Base-by-base conservation (phyloP, 2,113 vertebrate genomes). In the Atrichornis clamosus region DNA sequence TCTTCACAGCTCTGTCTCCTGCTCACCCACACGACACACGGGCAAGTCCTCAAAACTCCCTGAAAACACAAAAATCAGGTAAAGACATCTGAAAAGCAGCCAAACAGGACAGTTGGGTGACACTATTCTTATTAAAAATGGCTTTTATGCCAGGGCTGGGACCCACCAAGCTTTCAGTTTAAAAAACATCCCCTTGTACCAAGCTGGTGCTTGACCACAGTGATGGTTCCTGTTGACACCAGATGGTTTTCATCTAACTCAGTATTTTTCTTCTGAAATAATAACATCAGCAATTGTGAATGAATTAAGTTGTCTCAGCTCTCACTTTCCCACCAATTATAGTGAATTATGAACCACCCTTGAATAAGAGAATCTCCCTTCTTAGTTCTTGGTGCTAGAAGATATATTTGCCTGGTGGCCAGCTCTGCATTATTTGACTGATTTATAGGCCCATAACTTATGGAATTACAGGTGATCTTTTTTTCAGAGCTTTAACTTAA, bases 371-470 rank as follows among this genome's bases (percentile, higher is more conserved):
- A 72, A 88, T 85, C 81, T 83, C 86, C 81, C 58, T 83, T 27
- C 33, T 56, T 19, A 68, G 20, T 80, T 91, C 53, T 63, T 96
- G 94, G 88, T 79, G 56, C 75, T 91, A 78, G 39, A 88, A 93
- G 95, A 96, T 89, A 41, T 70, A 97, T 96, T 96, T 89, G 72
- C 75, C 73, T 92, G 90, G 92, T 81, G 78, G 95, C 76, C 87
- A 80, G 82, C 65, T 68, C 76, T 75, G 10, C 35, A 27, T 82
- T 84, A 47, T 86, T 65, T 84, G 82, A 89, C 93, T 93, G 93
- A 97, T 97, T 97, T 96, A 97, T 93, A 62, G 73, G 74, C n/a
- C 93, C 87, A 95, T 97, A 94, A 96, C 94, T 96, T 95, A 65
- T 0, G 68, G 95, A 95, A 90, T 95, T 95, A 97, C 86, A 64